Conservation (phyloP, 92 coral and sea anemone genomes). For the Zoanthus gigantus region DNA sequence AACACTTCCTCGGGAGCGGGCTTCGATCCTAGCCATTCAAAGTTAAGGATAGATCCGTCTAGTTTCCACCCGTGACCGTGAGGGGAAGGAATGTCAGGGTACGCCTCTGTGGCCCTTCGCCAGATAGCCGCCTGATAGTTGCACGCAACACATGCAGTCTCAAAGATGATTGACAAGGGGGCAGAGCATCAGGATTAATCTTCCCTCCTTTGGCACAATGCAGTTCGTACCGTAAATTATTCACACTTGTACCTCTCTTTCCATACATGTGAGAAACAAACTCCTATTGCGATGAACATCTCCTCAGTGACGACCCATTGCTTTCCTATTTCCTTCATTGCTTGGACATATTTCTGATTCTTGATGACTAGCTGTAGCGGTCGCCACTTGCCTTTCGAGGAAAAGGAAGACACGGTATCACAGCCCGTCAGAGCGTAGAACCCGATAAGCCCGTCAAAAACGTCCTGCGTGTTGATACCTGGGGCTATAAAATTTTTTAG, state of each 20-base stretch:
- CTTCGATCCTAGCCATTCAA: constrained; percentile 65
- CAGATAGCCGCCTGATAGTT: constrained; percentile 71
- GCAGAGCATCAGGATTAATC: constrained; percentile 54
- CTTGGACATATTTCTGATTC: background rate
- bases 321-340: constrained; percentile 11
- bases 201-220: constrained; percentile 60
- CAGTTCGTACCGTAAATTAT: constrained; percentile 34
- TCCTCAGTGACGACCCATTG: constrained; percentile 8
- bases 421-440: constrained; percentile 31
- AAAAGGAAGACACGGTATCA: constrained; percentile 35
- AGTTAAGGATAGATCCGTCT: constrained; percentile 15
- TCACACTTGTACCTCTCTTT: constrained; percentile 15
- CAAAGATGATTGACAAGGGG: constrained; percentile 66
- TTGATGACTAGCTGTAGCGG: constrained; percentile 21
- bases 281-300: background rate
- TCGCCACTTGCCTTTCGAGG: constrained; percentile 21
- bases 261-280: constrained; percentile 29
- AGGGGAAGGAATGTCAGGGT: constrained; percentile 66
- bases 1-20: constrained; percentile 78
- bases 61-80: constrained; percentile 66
- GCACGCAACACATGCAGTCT: constrained; percentile 62
- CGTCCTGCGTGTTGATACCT: background rate
- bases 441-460: constrained; percentile 11
- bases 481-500: background rate
- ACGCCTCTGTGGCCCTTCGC: constrained; percentile 50